Conservation (phyloP, 2,888 invertebrate genomes). For the Apodemia mormo region DNA sequence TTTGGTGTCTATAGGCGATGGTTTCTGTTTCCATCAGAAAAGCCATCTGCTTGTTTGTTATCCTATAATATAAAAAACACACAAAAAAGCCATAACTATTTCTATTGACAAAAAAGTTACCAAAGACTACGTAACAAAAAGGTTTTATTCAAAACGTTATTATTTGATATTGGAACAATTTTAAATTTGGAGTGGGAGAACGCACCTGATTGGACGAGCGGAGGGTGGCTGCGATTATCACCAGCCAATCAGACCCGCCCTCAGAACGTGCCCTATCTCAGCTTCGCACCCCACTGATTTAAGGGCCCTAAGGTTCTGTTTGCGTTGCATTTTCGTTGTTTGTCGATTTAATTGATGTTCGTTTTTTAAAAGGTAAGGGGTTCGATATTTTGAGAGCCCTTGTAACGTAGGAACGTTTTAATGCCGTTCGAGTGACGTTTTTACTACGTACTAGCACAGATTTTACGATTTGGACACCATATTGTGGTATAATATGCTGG, state of each 20-base stretch:
- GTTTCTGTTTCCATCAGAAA: too few relatives aligned
- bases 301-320: constrained; percentile 70
- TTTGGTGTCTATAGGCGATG: too few relatives aligned
- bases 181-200: constrained; percentile 17
- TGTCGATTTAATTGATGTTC: constrained; percentile 53
- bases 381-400: constrained; percentile 11
- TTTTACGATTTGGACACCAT: too few relatives aligned
- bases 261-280: constrained; percentile 70
- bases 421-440: constrained; percentile 1
- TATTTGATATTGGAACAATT: constrained; percentile 21
- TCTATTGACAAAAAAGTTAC: not conserved
- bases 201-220: constrained; percentile 47
- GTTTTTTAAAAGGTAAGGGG: constrained; percentile 40
- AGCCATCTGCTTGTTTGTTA: too few relatives aligned
- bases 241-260: constrained; percentile 51
- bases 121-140: constrained; percentile 5
- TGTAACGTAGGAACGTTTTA: constrained; percentile 8
- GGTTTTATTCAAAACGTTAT: constrained; percentile 19
- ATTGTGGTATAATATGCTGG: too few relatives aligned
- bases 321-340: constrained; percentile 76
- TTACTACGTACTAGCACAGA: not conserved
- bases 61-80: too few relatives aligned
- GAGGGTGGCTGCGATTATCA: constrained; percentile 48
- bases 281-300: constrained; percentile 56
- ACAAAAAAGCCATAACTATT: not conserved